These are phyloP conservation scores for Lanius collurio DNA, from an alignment of 2,113 vertebrate species.

Conservation along the genomic window DNA sequence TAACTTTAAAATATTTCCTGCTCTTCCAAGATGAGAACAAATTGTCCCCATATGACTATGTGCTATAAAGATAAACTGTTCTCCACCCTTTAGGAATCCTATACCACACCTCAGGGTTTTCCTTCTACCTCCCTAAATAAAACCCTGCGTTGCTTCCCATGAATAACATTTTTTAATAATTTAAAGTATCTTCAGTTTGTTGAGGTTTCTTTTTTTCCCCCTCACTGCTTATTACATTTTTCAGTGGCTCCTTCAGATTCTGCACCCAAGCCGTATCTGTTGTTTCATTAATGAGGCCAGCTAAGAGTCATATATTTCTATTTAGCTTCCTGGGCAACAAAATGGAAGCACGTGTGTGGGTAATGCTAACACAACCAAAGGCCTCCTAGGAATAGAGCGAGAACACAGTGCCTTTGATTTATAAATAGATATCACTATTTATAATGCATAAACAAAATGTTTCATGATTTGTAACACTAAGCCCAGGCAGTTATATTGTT, in stretches of 20 bases:
- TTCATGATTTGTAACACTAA: constrained; percentile 60
- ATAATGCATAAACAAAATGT: constrained; percentile 68
- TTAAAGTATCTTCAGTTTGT: neutral
- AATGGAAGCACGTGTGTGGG: constrained; percentile 18
- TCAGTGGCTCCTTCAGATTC: neutral
- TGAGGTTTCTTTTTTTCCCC: neutral
- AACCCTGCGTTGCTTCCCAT: neutral
- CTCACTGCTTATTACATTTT: neutral
- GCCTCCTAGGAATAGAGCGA: constrained; percentile 40
- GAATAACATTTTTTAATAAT: constrained; percentile 6
- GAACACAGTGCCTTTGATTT: constrained; percentile 51
- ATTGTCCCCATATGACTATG: constrained; percentile 46
- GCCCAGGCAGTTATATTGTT: constrained; percentile 16
- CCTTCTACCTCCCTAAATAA: constrained; percentile 4
- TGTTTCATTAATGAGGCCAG: neutral
- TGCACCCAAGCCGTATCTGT: neutral
- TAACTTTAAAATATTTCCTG: constrained; percentile 66
- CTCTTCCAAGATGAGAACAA: constrained; percentile 62
- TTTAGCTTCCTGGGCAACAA: constrained; percentile 33
- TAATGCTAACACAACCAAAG: constrained; percentile 36
- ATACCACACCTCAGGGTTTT: constrained; percentile 14
- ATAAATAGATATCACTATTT: constrained; percentile 70
- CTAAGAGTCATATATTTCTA: neutral
- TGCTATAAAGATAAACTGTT: neutral
- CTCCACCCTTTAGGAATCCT: constrained; percentile 11